Conservation (phyloP, 2,797 vertebrate genomes). For the Pitangus sulphuratus region DNA sequence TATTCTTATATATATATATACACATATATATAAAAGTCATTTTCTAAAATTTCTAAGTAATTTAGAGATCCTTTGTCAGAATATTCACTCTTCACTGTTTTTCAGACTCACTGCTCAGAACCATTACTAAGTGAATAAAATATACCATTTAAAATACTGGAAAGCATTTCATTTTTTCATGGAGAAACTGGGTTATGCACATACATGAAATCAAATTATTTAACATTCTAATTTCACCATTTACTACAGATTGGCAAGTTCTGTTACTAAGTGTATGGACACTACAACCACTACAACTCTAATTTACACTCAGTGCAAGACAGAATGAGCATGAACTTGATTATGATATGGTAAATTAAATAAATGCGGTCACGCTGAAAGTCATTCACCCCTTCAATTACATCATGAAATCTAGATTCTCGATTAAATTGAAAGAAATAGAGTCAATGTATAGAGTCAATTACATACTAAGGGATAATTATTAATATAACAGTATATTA, state of each 20-base stretch:
- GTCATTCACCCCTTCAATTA: neutral
- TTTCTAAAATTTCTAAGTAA: neutral
- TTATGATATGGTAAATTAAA: neutral
- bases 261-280: neutral
- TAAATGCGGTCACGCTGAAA: neutral
- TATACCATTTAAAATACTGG: neutral
- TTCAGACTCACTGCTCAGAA: neutral
- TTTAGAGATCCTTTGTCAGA: neutral
- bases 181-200: neutral
- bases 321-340: neutral
- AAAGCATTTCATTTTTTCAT: neutral
- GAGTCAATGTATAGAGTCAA: neutral
- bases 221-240: neutral
- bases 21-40: rapidly evolving
- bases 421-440: neutral
- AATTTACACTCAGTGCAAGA: neutral
- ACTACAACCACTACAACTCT: neutral
- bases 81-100: neutral
- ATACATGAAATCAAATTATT: neutral
- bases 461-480: neutral
- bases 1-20: neutral
- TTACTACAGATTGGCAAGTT: neutral
- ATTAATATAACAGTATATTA: neutral
- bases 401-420: neutral
- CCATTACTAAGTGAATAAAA: neutral